Conservation (phyloP, 2,888 invertebrate species). For the Heteromyza rotundicornis region DNA sequence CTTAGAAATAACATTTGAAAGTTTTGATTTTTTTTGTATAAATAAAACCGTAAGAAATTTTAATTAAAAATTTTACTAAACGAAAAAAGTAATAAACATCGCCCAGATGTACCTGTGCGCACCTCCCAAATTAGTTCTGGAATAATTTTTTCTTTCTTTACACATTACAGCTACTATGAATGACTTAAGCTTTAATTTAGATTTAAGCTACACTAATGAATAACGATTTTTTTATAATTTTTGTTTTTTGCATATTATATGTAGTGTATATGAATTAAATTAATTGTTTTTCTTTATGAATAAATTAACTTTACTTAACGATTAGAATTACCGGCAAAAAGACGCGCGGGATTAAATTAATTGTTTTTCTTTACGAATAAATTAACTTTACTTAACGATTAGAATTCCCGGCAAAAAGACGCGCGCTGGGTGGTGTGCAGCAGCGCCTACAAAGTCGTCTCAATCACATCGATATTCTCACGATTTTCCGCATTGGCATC, state of each 20-base stretch:
- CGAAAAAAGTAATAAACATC: background rate
- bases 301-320: conserved; percentile 21
- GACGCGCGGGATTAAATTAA: background rate
- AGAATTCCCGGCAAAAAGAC: background rate
- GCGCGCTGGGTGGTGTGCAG: background rate
- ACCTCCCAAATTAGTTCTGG: background rate
- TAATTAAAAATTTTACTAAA: background rate
- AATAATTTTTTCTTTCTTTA: background rate
- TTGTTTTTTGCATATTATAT: too few species aligned
- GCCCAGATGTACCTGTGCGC: background rate
- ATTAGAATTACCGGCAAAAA: conserved; percentile 1
- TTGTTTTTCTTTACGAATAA: background rate
- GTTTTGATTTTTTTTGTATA: too few species aligned
- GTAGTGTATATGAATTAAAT: background rate
- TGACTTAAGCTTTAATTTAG: background rate
- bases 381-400: conserved; percentile 23
- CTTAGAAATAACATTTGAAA: too few species aligned
- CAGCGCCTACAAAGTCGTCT: conserved; percentile 6
- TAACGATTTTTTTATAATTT: too few species aligned
- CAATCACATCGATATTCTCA: conserved; percentile 4
- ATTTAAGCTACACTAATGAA: background rate
- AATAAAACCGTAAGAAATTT: background rate
- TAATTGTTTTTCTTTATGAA: background rate
- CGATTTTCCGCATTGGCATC: conserved; percentile 9
- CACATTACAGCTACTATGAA: background rate